Conservation (phyloP, 2,797 vertebrate species). For the Hydrophis major region DNA sequence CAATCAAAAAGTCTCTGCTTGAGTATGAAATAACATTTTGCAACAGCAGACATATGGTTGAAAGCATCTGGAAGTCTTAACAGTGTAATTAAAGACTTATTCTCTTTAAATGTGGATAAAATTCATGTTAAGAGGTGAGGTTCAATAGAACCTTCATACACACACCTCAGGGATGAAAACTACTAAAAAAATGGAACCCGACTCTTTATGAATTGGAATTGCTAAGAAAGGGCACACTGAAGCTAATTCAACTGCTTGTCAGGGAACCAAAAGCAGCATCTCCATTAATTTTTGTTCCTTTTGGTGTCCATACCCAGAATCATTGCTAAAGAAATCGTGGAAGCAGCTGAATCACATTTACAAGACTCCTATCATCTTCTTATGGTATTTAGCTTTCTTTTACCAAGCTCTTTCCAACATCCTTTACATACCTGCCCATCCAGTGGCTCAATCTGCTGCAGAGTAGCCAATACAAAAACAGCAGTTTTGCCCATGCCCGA, state of each 20-base stretch:
- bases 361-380: neutral
- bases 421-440: slow-evolving; percentile 75
- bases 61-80: neutral
- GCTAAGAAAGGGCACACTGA: neutral
- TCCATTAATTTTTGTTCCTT: neutral
- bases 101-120: neutral
- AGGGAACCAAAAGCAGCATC: neutral
- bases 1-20: neutral
- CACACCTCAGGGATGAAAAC: neutral
- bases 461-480: slow-evolving; percentile 81
- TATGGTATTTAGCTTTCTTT: neutral
- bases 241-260: neutral
- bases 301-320: neutral
- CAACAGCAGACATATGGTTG: neutral
- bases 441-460: slow-evolving; percentile 81
- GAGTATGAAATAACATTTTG: neutral
- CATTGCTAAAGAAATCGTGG: neutral
- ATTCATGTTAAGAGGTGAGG: neutral
- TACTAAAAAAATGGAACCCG: neutral
- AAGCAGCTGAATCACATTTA: neutral
- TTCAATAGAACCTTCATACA: neutral
- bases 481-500: slow-evolving; percentile 86
- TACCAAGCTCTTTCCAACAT: neutral
- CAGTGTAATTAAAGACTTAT: neutral
- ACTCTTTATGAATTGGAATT: neutral